Evolutionary conservation across 2,113 vertebrate genomes (phyloP), one percentile per base, ranked within the genome.

Genomic region (Octodon degus): DNA sequence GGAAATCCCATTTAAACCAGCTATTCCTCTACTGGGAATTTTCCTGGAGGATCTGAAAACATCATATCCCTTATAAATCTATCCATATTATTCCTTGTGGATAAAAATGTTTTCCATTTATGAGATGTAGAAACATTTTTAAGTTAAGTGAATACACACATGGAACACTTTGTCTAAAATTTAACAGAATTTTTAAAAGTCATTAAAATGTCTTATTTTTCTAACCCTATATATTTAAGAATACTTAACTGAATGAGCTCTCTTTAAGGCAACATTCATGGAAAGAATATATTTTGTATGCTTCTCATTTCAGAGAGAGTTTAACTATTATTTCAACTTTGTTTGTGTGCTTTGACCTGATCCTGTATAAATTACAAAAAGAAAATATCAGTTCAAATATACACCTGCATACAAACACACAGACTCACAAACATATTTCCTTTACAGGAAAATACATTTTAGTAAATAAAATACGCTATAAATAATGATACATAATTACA

Each of bases 181-280:
- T 58, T 86, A 43, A 89, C 0, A 43, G 37, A 91, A 27, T 7
- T 65, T 20, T 37, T 32, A 93, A 96, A 55, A 53, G 86, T 79
- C 30, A 82, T n/a, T 53, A 94, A 3, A 37, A 81, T 62, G 47
- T 13, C 62, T 74, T 90, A 5, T 50, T 88, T 60, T 81, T 68
- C 6, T 63, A 86, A 72, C 9, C 4, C 1, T 6, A 72, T 50
- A 50, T 50, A 9, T 50, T 50, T 5, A 43, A 50, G 86, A 17
- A 43, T 1, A 37, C 1, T 84, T n/a, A 86, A 79, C 47, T 89
- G 79, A 83, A 91, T 24, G 34, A 94, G 2, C 0, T 40, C 13
- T 14, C 87, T 85, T 70, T 25, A 96, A 96, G 91, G 1, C 0
- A 95, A 74, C 0, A 10, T 58, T 86, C 19, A 79, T 96, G 92